Evolutionary conservation across 1,140 invertebrate species (phyloP), one percentile per base, ranked within the genome.

Genomic region (Phocides pigmalion): DNA sequence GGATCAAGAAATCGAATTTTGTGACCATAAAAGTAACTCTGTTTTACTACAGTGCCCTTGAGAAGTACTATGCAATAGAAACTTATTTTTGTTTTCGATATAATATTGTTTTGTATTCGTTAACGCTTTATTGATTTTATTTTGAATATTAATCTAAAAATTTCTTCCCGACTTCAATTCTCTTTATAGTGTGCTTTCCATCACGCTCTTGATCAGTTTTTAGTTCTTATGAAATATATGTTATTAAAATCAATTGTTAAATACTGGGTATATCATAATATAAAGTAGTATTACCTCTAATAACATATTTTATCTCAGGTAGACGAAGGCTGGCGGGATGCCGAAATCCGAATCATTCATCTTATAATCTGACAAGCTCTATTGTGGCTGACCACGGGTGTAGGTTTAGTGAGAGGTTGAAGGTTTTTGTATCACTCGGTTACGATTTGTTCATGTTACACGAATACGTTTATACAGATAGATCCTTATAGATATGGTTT

Each of bases 291-390:
- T 58, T 54, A 51, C 22, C 42, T 65, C 47, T 47, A 67, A 51
- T 62, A 64, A 62, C 28, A 54, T 49, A 64, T 70, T 72, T 72
- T 67, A 80, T 74, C 68, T 69, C 76, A 82, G 81, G 83, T 84
- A 84, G 80, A 69, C 44, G 56, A 53, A 62, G 42, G 28, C 47
- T 64, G 64, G 66, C 63, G 56, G 68, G 67, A 73, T 70, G 62
- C 71, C 70, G 62, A 82, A 79, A 80, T 83, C 76, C 67, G 77
- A 80, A 84, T 76, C 82, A 88, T 88, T 84, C 82, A 84, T 89
- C 84, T 87, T 89, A 77, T 82, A 83, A 86, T 84, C 86, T 83
- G 88, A 87, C 86, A 74, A 75, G 68, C 76, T 78, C 82, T 83
- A 87, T 90, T 89, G 86, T 88, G 62, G 66, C 56, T 66, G 58